phyloP scores from a whole-genome alignment of 2,113 vertebrate species.

The Gymnorhina tibicen region DNA sequence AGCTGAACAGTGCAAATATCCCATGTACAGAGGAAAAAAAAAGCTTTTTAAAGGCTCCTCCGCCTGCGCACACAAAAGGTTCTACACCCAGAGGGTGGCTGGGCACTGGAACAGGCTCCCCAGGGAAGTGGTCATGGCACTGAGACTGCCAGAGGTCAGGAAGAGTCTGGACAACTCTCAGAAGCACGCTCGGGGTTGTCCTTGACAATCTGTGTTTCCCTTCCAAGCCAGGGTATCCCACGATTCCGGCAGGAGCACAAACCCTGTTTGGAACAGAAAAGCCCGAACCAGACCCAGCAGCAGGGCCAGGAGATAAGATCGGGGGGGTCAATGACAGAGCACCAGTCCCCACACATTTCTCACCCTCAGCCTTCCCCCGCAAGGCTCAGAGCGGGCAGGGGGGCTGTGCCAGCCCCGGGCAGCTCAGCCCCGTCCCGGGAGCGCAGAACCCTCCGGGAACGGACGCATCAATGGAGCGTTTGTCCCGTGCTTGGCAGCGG shows the following conservation, averaged over 20 bases:
- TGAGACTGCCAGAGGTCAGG: not conserved
- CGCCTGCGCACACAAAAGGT: not conserved
- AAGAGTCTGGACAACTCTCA: not conserved
- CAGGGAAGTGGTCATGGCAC: not conserved
- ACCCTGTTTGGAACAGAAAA: not conserved
- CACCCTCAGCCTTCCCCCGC: not conserved
- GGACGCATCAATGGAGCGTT: not conserved
- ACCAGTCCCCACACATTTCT: too few relatives aligned
- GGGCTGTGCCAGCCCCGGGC: not conserved
- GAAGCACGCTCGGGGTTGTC: rapidly evolving
- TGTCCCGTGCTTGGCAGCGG: conserved; percentile 42
- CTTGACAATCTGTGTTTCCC: not conserved
- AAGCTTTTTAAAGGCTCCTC: not conserved
- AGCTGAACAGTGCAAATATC: not conserved
- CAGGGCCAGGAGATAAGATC: not conserved
- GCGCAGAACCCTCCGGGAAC: not conserved
- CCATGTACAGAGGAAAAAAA: rapidly evolving
- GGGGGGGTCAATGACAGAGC: not conserved
- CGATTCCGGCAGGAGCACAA: not conserved
- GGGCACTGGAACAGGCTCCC: not conserved
- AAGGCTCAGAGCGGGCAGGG: not conserved
- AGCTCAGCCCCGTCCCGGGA: not conserved
- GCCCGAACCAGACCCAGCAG: not conserved
- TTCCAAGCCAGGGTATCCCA: not conserved
- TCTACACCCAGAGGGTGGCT: not conserved